Evolutionary conservation across 1,140 invertebrate genomes (phyloP).

Genomic region (Lysiphlebus fabarum): DNA sequence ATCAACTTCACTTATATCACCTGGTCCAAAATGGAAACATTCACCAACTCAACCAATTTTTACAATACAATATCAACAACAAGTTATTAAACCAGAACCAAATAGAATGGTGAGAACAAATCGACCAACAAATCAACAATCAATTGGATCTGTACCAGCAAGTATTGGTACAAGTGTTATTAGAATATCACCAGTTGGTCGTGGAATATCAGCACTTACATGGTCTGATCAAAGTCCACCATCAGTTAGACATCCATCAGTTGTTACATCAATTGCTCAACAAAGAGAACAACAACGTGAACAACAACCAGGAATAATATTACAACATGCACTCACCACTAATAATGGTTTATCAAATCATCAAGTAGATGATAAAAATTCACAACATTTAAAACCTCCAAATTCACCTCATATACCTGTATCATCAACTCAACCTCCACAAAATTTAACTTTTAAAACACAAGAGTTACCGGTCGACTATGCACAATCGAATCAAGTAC

Average conservation of each 20-base stretch:
- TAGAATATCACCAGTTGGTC: conserved; percentile 67
- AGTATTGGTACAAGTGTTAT: conserved; percentile 73
- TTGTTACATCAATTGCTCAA: conserved; percentile 47
- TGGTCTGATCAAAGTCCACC: conserved; percentile 51
- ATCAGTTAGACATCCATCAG: conserved; percentile 42
- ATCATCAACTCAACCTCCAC: conserved; percentile 31
- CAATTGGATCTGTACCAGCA: conserved; percentile 40
- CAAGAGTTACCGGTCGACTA: conserved; percentile 49
- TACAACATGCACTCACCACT: conserved; percentile 45
- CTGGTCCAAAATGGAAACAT: conserved; percentile 53
- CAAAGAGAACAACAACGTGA: conserved; percentile 34
- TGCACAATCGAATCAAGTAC: conserved; percentile 35
- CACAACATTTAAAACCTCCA: conserved; percentile 42
- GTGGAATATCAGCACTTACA: conserved; percentile 36
- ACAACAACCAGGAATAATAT: conserved; percentile 44
- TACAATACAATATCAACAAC: conserved; percentile 56
- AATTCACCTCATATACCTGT: conserved; percentile 45
- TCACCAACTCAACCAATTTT: conserved; percentile 54
- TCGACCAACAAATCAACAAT: conserved; percentile 36
- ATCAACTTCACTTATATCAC: conserved; percentile 47
- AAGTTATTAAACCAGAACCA: conserved; percentile 61
- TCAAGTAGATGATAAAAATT: conserved; percentile 39
- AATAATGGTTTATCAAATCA: conserved; percentile 40
- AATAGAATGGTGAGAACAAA: conserved; percentile 50
- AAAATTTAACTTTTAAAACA: conserved; percentile 43